A percentile compares a stretch with the other conserved stretches of the same genome.
These are phyloP conservation scores for Himalopsyche kuldschensis DNA, from an alignment of 2,888 invertebrate genomes.

Conservation along the genomic window DNA sequence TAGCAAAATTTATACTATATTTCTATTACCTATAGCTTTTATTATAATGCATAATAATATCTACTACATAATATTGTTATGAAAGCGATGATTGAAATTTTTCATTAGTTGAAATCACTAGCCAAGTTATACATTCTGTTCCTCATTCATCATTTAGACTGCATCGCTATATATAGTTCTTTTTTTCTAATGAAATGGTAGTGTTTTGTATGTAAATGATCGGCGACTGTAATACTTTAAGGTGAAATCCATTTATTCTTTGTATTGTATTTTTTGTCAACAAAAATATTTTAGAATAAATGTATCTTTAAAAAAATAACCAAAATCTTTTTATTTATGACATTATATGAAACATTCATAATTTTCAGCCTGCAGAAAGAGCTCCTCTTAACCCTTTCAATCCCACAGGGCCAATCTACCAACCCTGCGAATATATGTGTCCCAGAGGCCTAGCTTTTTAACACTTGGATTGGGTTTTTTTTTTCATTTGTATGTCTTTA, in stretches of 20 bases:
- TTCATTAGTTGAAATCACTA: neutral
- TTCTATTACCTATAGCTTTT: neutral
- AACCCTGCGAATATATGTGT: too few relatives aligned
- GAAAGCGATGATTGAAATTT: neutral
- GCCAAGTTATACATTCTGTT: neutral
- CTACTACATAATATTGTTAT: conserved; percentile 5
- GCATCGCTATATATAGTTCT: neutral
- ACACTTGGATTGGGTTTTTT: too few relatives aligned
- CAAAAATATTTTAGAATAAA: neutral
- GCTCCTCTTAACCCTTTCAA: too few relatives aligned
- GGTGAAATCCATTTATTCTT: neutral
- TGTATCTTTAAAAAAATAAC: neutral
- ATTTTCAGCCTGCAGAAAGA: too few relatives aligned
- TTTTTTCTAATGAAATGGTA: neutral
- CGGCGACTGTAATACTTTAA: neutral
- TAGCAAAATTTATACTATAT: neutral
- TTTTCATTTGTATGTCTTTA: too few relatives aligned
- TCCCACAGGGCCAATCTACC: too few relatives aligned
- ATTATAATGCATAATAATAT: conserved; percentile 1
- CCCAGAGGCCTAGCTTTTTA: too few relatives aligned
- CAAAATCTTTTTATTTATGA: neutral
- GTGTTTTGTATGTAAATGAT: neutral
- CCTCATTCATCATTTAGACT: neutral
- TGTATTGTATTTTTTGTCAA: neutral
- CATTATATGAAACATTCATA: too few relatives aligned